Conservation (phyloP, 2,888 invertebrate species). For the Drosophila histrio region DNA sequence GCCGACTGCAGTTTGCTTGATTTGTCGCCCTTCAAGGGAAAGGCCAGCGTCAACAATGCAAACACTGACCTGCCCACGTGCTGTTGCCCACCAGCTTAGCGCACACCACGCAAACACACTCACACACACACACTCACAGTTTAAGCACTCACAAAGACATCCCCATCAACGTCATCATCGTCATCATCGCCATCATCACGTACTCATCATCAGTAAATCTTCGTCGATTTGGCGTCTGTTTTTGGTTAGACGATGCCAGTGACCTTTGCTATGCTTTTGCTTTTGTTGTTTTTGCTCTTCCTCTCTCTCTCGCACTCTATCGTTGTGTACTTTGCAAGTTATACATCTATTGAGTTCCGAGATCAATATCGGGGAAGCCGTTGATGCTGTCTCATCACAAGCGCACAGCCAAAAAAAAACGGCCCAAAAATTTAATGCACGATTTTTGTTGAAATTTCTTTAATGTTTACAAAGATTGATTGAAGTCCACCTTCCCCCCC, state of each 20-base stretch:
- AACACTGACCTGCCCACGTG: constrained; percentile 43
- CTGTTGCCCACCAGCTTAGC: constrained; percentile 24
- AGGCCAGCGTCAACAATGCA: constrained; percentile 23
- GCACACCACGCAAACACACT: constrained; percentile 15
- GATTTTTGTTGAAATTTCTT: constrained; percentile 66
- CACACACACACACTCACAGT: not conserved
- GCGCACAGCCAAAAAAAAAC: constrained; percentile 17
- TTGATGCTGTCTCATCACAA: constrained; percentile 41
- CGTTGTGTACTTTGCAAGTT: constrained; percentile 47
- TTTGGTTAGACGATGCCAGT: constrained; percentile 64
- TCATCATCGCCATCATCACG: constrained; percentile 38
- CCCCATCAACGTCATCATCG: constrained; percentile 35
- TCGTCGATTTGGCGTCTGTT: constrained; percentile 28
- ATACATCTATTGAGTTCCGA: constrained; percentile 35
- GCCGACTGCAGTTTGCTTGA: constrained; percentile 48
- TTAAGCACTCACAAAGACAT: constrained; percentile 4
- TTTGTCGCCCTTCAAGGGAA: constrained; percentile 51
- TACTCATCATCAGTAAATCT: constrained; percentile 42
- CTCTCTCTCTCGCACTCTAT: not conserved
- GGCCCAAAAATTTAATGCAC: constrained; percentile 60
- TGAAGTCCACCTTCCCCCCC: constrained; percentile 25
- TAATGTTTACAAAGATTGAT: constrained; percentile 35
- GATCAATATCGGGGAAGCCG: constrained; percentile 67
- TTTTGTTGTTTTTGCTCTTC: constrained; percentile 23
- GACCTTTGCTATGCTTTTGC: constrained; percentile 57